Conservation (phyloP, 2,888 invertebrate species). For the Gari tellinella region DNA sequence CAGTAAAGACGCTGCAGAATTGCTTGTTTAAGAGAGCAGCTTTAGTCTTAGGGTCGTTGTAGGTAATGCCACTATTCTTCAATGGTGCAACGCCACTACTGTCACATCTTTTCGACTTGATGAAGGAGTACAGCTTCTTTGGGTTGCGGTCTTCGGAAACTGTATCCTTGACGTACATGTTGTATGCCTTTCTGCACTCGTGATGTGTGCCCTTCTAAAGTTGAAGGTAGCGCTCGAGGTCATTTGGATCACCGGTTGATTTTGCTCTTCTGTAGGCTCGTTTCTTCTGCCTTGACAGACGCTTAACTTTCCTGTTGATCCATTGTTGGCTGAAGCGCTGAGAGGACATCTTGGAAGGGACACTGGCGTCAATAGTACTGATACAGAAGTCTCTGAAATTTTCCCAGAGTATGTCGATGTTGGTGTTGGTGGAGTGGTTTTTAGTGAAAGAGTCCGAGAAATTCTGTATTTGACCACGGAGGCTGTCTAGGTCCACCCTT, state of each 20-base stretch:
- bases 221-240: constrained; percentile 10
- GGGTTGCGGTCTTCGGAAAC: constrained; percentile 22
- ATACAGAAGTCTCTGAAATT: too few relatives aligned
- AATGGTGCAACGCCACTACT: constrained; percentile 24
- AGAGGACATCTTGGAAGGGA: constrained; percentile 28
- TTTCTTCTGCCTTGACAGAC: constrained; percentile 19
- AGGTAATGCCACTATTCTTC: constrained; percentile 30
- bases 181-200: constrained; percentile 24
- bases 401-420: too few relatives aligned
- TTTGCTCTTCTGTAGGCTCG: constrained; percentile 16
- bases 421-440: too few relatives aligned
- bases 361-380: constrained; percentile 14
- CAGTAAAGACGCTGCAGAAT: too few relatives aligned
- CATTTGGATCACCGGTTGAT: background rate
- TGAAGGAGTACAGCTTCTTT: constrained; percentile 22
- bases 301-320: too few relatives aligned
- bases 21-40: background rate
- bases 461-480: too few relatives aligned
- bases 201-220: constrained; percentile 9
- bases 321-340: constrained; percentile 18
- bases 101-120: constrained; percentile 16
- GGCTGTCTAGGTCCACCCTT: too few relatives aligned
- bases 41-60: constrained; percentile 23
- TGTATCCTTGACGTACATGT: too few relatives aligned
- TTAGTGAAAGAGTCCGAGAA: too few relatives aligned